Conservation (phyloP, 2,797 vertebrate species). For the Spinibarbus caldwelli region DNA sequence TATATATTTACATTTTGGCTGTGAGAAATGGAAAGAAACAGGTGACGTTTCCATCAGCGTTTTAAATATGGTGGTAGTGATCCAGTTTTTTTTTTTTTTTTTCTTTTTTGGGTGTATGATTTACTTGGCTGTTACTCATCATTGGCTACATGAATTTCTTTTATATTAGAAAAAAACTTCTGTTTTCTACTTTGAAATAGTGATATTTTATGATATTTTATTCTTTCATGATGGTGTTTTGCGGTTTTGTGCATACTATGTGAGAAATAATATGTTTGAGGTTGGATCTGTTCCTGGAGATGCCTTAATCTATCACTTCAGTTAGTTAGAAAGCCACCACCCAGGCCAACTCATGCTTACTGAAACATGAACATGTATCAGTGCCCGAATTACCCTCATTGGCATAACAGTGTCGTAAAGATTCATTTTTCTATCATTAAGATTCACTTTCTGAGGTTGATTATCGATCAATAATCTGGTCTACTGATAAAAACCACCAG, state of each 20-base stretch:
- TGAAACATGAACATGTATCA: background rate
- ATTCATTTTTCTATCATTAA: background rate
- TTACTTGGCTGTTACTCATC: background rate
- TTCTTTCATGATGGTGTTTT: constrained; percentile 11
- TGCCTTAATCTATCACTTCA: constrained; percentile 8
- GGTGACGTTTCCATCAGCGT: constrained; percentile 1
- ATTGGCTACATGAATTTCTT: background rate
- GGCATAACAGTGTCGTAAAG: background rate
- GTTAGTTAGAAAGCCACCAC: constrained; percentile 14
- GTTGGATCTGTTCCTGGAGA: background rate
- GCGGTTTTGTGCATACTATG: background rate
- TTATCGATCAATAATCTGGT: too few relatives aligned
- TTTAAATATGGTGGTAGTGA: constrained; percentile 2
- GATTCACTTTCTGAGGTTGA: background rate
- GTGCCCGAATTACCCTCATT: background rate
- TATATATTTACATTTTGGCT: constrained; percentile 28
- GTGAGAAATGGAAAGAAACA: constrained; percentile 23
- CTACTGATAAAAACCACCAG: background rate
- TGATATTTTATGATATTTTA: background rate
- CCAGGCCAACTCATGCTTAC: constrained; percentile 1
- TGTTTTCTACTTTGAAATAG: background rate
- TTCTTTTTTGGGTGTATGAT: background rate
- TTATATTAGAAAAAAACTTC: background rate
- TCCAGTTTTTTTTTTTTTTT: too few relatives aligned
- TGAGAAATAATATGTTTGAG: constrained; percentile 5